Evolutionary conservation across 2,113 vertebrate genomes (phyloP).

Genomic region (Circaetus cinerascens): DNA sequence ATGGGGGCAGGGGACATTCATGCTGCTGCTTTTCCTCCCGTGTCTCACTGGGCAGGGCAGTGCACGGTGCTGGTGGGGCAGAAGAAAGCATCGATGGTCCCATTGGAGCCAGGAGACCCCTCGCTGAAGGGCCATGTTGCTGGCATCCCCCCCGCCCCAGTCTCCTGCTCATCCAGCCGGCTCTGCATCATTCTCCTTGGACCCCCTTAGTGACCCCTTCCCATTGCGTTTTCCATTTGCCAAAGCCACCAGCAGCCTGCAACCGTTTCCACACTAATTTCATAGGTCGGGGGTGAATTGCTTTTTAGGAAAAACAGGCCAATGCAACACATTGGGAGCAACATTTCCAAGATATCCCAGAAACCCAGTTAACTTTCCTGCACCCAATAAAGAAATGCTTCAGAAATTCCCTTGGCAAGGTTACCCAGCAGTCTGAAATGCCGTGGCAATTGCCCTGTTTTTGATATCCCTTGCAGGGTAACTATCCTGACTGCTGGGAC

Average conservation of each 20-base stretch:
- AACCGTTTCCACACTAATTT: rapidly evolving
- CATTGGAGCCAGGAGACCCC: rapidly evolving
- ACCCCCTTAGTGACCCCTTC: not conserved
- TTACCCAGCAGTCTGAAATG: not conserved
- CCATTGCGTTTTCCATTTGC: not conserved
- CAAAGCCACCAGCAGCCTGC: not conserved
- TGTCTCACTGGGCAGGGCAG: not conserved
- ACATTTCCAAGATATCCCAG: not conserved
- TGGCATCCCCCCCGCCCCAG: not conserved
- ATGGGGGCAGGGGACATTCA: not conserved
- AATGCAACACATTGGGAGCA: not conserved
- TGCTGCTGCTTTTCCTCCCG: not conserved
- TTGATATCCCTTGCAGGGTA: not conserved
- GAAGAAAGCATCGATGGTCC: not conserved
- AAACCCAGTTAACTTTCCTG: not conserved
- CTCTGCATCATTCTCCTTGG: not conserved
- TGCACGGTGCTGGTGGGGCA: not conserved
- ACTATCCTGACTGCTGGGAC: not conserved
- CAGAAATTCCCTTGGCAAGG: not conserved
- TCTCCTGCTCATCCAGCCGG: not conserved
- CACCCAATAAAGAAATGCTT: not conserved
- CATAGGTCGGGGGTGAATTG: rapidly evolving
- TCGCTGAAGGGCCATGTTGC: rapidly evolving
- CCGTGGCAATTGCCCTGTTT: rapidly evolving
- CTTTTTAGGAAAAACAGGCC: not conserved